Base-by-base conservation (phyloP, 2,888 invertebrate genomes). In the Drosophila kambysellisi region DNA sequence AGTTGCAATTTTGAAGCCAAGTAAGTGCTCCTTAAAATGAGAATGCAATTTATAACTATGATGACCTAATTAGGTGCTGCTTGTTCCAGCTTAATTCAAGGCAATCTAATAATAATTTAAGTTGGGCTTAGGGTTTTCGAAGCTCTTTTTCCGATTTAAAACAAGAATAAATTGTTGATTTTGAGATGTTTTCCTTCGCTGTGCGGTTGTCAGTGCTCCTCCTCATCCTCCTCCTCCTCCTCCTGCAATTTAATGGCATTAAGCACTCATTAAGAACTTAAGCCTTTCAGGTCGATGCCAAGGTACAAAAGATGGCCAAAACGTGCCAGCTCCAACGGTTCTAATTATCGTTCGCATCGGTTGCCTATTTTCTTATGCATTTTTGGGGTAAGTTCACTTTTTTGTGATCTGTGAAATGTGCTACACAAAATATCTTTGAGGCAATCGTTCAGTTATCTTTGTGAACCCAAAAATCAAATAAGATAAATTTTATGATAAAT, bases 41-140 rank as follows among this genome's bases (percentile, higher is more conserved):
- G 7, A 46, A 46, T 4, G 2, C 20, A 46, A 20, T 15, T 46
- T 12, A 0, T 7, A 46, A 25, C 8, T 20, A 8, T 46, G 4
- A 25, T 20, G 15, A 4, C 12, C 15, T 1, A 15, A 8, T 15
- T 8, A 0, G 2, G 15, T 25, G 0, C 1, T 20, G 8, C 8
- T 25, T 46, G 8, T 4, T 12, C 20, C 4, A 4, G 8, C 20
- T 46, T 8, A 46, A 2, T 15, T 15, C 15, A 4, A 20, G 7
- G 4, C 12, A 46, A 15, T 20, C 15, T 15, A 15, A 4, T 2
- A 46, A 15, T 20, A 20, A 25, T 25, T 11, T 12, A 11, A 43
- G n/a, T 6, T 43, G 11, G 3, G 20, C 11, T 20, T 46, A 20
- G 7, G 46, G 2, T 4, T 20, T 46, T 20, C 12, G 2, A 12